Evolutionary conservation across 2,113 vertebrate species (phyloP), one percentile per base, ranked within the genome.

Genomic region (Passer domesticus): DNA sequence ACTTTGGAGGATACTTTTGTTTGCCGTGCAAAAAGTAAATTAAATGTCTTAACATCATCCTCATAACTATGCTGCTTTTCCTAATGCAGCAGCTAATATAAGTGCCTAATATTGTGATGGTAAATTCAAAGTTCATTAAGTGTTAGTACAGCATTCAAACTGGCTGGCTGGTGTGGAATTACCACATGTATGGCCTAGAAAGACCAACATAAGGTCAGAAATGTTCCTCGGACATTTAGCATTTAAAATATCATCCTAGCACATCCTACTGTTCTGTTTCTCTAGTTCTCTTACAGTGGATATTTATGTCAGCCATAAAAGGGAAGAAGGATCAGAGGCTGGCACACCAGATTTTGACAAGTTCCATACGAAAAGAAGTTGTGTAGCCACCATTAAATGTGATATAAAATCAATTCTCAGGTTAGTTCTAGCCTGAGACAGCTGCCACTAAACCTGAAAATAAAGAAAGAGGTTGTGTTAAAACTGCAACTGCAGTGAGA

Each of bases 41-140:
- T 76, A 74, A 86, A 83, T 69, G 35, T 92, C 52, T 56, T 85
- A 75, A 44, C 60, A 55, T 72, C 37, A 66, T 88, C 43, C 53
- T 81, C 50, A 83, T 94, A 75, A 83, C 69, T 39, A 30, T 72
- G 66, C 69, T 92, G 43, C 6, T 92, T 79, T 88, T 80, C 27
- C 69, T 95, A 95, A 96, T 88, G 79, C 88, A 93, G 87, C 62
- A 82, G 82, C 88, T 90, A 81, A 96, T 85, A 80, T 60, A 88
- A 28, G 31, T 62, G 27, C 68, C 13, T 52, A 84, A 83, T 95
- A 94, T 7, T 67, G 77, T 73, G 49, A 81, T 63, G 76, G 67
- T 73, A 91, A 84, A 95, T 96, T 89, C 62, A 58, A 74, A 91
- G 72, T 91, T 95, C 60, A 85, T 95, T 94, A 90, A 84, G 62